Base-by-base conservation (phyloP, 1,140 invertebrate species). In the Calliopsis andreniformis region DNA sequence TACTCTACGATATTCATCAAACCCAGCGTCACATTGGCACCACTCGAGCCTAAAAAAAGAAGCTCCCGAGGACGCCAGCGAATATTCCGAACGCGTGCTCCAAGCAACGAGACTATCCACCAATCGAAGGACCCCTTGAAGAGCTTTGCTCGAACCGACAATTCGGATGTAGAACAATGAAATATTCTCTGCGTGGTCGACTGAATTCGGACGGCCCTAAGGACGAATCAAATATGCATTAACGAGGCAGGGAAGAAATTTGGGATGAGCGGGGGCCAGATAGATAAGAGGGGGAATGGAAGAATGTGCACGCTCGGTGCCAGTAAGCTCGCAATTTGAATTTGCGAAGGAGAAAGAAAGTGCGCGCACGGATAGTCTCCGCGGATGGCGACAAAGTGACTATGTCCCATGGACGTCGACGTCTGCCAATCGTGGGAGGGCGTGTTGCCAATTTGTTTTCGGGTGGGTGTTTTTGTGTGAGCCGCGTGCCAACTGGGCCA, bases 401-500 rank as follows among this genome's bases (percentile, higher is more conserved):
- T 76, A 61, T 45, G 70, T 66, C 58, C 58, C 63, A 66, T 68
- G 70, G 72, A 70, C 62, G 49, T 67, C 30, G 76, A 59, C 75
- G 58, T 81, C 78, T 82, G 87, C 86, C 85, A 86, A 84, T 32
- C 28, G 55, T 30, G 51, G 75, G 53, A 81, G 49, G 77, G 75
- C 56, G 72, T 75, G 18, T 76, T 80, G 85, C 88, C 86, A 89
- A 87, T 89, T 83, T 80, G 66, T 83, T 62, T 59, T 62, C 58
- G 35, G 35, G 49, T 39, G 76, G 43, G 16, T 43, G 77, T 88
- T 89, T 84, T 86, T 85, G 55, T 53, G 30, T 62, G 63, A 67
- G 51, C 71, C 43, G 53, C 20, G 80, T 90, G 89, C 87, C 89
- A 91, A 91, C 84, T 89, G 66, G 89, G 88, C 87, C 89, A 91